phyloP scores from a whole-genome alignment of 2,888 invertebrate genomes.

The Stenoptilia bipunctidactyla region DNA sequence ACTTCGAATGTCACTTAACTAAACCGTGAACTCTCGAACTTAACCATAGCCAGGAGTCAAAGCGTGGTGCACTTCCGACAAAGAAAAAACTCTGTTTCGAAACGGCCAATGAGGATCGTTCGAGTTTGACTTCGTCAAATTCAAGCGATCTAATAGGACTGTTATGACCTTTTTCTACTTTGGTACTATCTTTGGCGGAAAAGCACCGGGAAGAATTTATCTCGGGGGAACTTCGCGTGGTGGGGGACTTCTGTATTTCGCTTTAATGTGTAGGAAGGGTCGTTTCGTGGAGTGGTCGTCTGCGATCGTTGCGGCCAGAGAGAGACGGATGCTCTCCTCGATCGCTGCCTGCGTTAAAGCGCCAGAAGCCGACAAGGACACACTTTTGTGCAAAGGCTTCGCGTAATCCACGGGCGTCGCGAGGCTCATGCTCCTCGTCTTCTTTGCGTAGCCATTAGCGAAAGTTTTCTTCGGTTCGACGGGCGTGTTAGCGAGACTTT shows the following conservation, averaged over 20 bases:
- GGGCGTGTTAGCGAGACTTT: conserved; percentile 52
- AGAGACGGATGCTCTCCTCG: conserved; percentile 56
- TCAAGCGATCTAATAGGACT: conserved; percentile 7
- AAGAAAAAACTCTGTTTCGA: conserved; percentile 3
- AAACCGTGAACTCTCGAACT: conserved; percentile 5
- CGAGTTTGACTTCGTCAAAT: conserved; percentile 4
- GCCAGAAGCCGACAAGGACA: conserved; percentile 30
- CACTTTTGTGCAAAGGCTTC: conserved; percentile 34
- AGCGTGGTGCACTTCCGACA: conserved; percentile 7
- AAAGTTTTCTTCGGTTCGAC: conserved; percentile 36
- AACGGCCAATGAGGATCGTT: background rate
- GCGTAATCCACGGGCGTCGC: conserved; percentile 31
- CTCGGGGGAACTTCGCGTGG: conserved; percentile 73
- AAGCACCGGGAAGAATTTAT: conserved; percentile 28
- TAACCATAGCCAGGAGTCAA: conserved; percentile 5
- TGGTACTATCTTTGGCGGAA: no score
- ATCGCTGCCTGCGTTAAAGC: conserved; percentile 59
- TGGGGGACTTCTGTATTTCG: conserved; percentile 79
- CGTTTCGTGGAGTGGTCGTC: conserved; percentile 49
- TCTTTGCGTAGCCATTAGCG: conserved; percentile 34
- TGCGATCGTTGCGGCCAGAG: conserved; percentile 49
- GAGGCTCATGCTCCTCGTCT: conserved; percentile 56
- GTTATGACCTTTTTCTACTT: no score
- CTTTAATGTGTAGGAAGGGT: conserved; percentile 78
- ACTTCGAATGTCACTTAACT: conserved; percentile 6